Base-by-base conservation (phyloP, 2,797 vertebrate species). In the Hemitrygon akajei region DNA sequence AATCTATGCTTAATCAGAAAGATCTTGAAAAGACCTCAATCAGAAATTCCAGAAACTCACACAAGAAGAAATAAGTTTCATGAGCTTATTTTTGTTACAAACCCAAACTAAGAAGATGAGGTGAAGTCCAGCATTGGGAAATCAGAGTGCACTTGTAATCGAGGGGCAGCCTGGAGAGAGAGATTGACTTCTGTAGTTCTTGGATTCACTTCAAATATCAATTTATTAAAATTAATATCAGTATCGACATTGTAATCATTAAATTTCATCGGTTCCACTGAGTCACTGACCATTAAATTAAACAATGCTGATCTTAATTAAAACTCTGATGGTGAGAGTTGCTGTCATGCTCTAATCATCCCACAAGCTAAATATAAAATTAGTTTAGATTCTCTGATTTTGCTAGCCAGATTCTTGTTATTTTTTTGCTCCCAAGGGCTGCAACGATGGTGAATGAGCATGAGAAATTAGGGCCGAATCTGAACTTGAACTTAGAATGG, bases 271-370 rank as follows among this genome's bases (percentile, higher is more conserved):
- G 22, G 63, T 63, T 69, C 60, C 7, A 5, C 60, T 66, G 86
- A 89, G 86, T 69, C 60, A 89, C 86, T 89, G 86, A 89, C 86
- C 86, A 34, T 89, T 89, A 89, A 89, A 89, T 89, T 69, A 69
- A 69, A 89, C 18, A 89, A 69, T 37, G 34, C 63, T 89, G 60
- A 69, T 60, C 60, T 89, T 89, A 89, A 89, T 89, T 89, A 37
- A 89, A 89, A 69, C 34, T 69, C n/a, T 89, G 60, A 66, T 66
- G 86, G 34, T 89, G 86, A 69, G 69, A 89, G 30, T 69, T 69
- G 60, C 22, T 89, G 60, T 60, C 60, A 37, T 37, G 7, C n/a
- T 34, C n/a, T 66, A 34, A 89, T 69, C 7, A 66, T n/a, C n/a
- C n/a, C 7, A 20, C 69, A n/a, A 22, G 63, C 86, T 37, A 66